Base-by-base conservation (phyloP, 2,113 vertebrate species). In the Macquaria australasica region DNA sequence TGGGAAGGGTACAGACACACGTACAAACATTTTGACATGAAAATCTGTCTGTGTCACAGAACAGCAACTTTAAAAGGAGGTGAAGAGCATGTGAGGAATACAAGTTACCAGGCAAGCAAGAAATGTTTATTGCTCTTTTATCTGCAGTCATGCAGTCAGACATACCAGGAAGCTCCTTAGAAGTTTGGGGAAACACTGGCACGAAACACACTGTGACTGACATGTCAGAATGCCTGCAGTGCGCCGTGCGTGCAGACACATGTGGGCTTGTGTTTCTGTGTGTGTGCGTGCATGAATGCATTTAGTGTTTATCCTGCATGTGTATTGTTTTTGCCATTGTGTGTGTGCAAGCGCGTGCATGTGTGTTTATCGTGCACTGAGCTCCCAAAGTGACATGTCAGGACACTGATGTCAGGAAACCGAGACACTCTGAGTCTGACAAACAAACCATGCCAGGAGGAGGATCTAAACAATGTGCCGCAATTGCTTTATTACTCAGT, bases 401-500 rank as follows among this genome's bases (percentile, higher is more conserved):
- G 81, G 88, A 87, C 86, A 79, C 51, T 90, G 88, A 86, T 84
- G 85, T 89, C 68, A 90, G 81, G 90, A 92, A 91, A 91, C 69
- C 18, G 76, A 92, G 84, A 87, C 89, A 73, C 84, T 85, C 62
- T 23, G 53, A 81, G 56, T 81, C 83, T 82, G 84, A 93, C 88
- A 90, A 90, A 92, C 85, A 88, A 86, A 84, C 75, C 78, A 53
- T 80, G 90, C 79, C 64, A 85, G 88, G 53, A 89, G 85, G 68
- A 90, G 20, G 88, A 78, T 60, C 85, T 66, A 88, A 91, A 91
- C 84, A 88, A 84, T 80, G 76, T 73, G 80, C 81, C 50, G 53
- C 87, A 83, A 89, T 87, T 87, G 91, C 87, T 94, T 91, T 93
- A 93, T 86, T 89, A 89, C 67, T 81, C 91, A 87, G 67, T 93